Conservation (phyloP, 2,113 vertebrate species). For the Clarias gariepinus region DNA sequence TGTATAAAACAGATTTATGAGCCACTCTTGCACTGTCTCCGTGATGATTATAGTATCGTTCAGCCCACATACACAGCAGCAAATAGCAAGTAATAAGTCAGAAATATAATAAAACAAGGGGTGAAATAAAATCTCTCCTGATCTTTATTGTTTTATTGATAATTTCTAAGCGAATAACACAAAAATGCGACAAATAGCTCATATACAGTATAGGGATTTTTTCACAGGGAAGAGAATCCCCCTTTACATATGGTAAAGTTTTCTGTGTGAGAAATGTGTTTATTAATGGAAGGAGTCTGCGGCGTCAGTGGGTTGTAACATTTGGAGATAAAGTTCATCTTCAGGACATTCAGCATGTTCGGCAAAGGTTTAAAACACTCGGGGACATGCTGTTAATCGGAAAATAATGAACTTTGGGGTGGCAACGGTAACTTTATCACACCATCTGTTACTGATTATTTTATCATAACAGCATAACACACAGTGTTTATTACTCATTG, state of each 20-base stretch:
- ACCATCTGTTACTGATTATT: not conserved
- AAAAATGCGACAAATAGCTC: not conserved
- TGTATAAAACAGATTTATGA: constrained; percentile 50
- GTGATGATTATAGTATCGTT: constrained; percentile 39
- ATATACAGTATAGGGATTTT: not conserved
- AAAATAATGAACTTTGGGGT: not conserved
- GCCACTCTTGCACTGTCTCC: constrained; percentile 52
- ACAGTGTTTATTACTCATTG: not conserved
- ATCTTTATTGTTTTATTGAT: not conserved
- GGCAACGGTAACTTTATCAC: not conserved
- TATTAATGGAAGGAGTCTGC: not conserved
- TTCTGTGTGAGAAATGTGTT: not conserved
- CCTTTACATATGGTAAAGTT: not conserved
- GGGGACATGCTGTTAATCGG: not conserved
- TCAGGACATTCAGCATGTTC: not conserved
- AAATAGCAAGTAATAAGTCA: constrained; percentile 21
- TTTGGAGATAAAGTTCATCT: not conserved
- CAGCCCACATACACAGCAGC: not conserved
- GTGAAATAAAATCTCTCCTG: not conserved
- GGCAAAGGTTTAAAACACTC: not conserved
- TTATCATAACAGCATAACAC: not conserved
- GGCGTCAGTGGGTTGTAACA: not conserved
- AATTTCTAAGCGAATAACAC: not conserved
- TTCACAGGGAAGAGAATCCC: not conserved
- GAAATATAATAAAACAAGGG: not conserved